Base-by-base conservation (phyloP, 2,113 vertebrate genomes). In the Cavia aperea region DNA sequence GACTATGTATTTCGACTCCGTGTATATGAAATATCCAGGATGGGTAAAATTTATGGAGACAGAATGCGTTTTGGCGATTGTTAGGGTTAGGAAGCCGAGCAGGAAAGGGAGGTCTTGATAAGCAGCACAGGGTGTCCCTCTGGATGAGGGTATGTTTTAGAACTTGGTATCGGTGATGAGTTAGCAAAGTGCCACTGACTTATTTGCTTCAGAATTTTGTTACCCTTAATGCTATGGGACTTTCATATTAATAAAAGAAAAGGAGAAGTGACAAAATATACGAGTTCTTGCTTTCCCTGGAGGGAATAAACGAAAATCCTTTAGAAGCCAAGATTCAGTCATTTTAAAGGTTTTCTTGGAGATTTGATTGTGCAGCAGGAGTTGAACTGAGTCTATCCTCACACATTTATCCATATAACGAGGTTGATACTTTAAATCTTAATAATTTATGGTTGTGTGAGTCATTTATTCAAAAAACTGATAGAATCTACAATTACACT, bases 381-480 rank as follows among this genome's bases (percentile, higher is more conserved):
- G 60, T 82, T 93, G 63, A 88, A 78, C 11, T 43, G 24, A 24
- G 16, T 36, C 58, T 75, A 1, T 12, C 11, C 23, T 62, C 85
- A 23, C 46, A 68, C 9, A 43, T 89, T 92, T 65, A 81, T 60
- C 60, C 91, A 58, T 3, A 92, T 49, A 7, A 73, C 10, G 54
- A 46, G 23, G 18, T 86, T 63, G 29, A 62, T 86, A 75, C 31
- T 63, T 56, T 66, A 92, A 87, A 36, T 91, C 26, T 92, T 66
- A 88, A 60, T 83, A 60, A 81, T 63, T 86, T 94, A 66, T 29
- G 23, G 43, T 88, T 43, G 72, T 72, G 54, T n/a, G 29, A 3
- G 33, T 89, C 23, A 49, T 79, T 81, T 89, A 51, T 73, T 86
- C 31, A 70, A 89, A 95, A 95, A 75, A 21, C 51, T 82, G 90